Conservation (phyloP, 2,113 vertebrate species). For the Cathartes aura region DNA sequence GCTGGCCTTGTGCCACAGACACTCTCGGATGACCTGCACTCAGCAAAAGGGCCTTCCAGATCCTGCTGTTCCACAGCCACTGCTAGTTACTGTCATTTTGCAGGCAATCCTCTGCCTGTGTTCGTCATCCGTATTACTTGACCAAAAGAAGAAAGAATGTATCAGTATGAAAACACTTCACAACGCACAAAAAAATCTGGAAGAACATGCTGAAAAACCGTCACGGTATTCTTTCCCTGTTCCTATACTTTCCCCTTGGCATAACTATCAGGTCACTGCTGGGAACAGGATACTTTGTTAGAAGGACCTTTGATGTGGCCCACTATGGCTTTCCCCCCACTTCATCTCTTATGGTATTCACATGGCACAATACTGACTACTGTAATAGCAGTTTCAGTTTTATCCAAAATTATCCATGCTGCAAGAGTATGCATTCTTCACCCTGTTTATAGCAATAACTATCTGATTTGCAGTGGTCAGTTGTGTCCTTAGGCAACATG, state of each 20-base stretch:
- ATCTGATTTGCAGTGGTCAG: neutral
- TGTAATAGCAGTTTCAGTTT: neutral
- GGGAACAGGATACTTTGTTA: neutral
- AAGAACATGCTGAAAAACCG: neutral
- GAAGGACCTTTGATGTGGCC: neutral
- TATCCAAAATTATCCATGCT: neutral
- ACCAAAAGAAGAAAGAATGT: neutral
- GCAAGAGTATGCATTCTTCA: neutral
- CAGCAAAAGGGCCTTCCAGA: neutral
- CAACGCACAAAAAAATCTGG: neutral
- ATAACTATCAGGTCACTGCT: neutral
- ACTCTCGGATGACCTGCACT: fast-evolving
- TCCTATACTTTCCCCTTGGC: neutral
- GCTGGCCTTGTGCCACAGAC: too few species aligned
- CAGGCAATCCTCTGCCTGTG: neutral
- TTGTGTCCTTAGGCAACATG: neutral
- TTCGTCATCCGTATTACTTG: neutral
- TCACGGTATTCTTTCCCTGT: neutral
- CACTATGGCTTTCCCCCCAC: neutral
- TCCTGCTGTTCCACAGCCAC: neutral
- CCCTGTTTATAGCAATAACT: neutral
- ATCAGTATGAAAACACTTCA: neutral
- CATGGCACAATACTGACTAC: neutral
- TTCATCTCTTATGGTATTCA: neutral
- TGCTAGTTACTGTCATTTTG: neutral